Conservation (phyloP, 2,113 vertebrate species). For the Vanacampus margaritifer region DNA sequence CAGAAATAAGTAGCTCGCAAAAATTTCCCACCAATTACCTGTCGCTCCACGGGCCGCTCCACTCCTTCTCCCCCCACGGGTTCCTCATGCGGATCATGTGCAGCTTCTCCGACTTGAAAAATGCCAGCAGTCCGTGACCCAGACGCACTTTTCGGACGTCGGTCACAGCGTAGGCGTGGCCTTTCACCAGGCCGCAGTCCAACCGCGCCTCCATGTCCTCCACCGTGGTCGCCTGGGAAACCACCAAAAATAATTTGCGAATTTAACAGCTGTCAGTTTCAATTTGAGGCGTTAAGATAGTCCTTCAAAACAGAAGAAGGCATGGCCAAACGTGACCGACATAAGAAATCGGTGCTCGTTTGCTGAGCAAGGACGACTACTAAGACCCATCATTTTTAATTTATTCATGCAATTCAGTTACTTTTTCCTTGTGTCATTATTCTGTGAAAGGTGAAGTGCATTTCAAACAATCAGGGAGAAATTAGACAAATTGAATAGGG, state of each 20-base stretch:
- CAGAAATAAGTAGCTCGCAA: too few species aligned
- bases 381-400: background rate
- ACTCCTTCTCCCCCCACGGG: constrained; percentile 95
- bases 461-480: too few species aligned
- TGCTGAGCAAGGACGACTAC: too few species aligned
- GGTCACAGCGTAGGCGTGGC: constrained; percentile 90
- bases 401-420: too few species aligned
- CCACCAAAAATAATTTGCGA: background rate
- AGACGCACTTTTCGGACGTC: constrained; percentile 89
- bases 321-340: background rate
- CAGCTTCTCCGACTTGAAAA: constrained; percentile 94
- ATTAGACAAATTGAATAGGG: too few species aligned
- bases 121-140: constrained; percentile 88
- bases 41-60: constrained; percentile 97
- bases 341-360: background rate
- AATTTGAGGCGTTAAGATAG: too few species aligned
- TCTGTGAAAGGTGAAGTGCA: too few species aligned
- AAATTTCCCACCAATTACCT: constrained; percentile 67
- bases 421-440: too few species aligned
- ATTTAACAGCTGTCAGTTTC: background rate
- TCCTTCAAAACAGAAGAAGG: too few species aligned
- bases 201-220: constrained; percentile 94
- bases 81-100: constrained; percentile 98
- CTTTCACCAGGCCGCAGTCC: constrained; percentile 91
- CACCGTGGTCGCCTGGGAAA: constrained; percentile 78